These are phyloP conservation scores for Mimachlamys varia DNA, from an alignment of 2,888 invertebrate species.

Conservation along the genomic window DNA sequence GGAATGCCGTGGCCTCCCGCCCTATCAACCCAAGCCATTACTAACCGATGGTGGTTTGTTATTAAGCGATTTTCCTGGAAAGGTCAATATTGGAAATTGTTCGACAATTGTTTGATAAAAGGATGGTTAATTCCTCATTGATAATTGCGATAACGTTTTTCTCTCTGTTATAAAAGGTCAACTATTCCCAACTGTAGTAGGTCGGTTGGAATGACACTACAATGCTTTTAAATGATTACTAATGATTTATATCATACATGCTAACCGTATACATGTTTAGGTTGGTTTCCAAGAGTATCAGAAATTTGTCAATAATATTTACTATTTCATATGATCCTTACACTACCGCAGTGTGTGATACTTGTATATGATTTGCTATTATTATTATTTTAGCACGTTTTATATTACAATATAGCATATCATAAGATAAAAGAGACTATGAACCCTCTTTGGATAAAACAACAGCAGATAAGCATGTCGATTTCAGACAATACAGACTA, in stretches of 20 bases:
- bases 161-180: neutral
- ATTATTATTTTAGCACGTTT: neutral
- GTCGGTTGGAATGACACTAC: neutral
- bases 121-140: neutral
- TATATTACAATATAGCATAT: neutral
- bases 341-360: too few relatives aligned
- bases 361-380: too few relatives aligned
- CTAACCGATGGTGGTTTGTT: neutral
- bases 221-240: neutral
- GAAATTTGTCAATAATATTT: too few relatives aligned
- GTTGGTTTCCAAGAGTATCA: neutral
- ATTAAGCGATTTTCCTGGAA: constrained; percentile 1
- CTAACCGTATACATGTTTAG: neutral
- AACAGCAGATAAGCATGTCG: too few relatives aligned
- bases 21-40: neutral
- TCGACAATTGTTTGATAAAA: constrained; percentile 15
- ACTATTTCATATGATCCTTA: too few relatives aligned
- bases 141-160: neutral
- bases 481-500: too few relatives aligned
- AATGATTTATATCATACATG: neutral
- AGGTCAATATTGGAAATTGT: constrained; percentile 4
- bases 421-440: neutral
- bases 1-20: neutral
- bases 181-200: neutral
- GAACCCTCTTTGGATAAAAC: neutral